Evolutionary conservation across 2,888 invertebrate genomes (phyloP).

Genomic region (Slavum lentiscoides): DNA sequence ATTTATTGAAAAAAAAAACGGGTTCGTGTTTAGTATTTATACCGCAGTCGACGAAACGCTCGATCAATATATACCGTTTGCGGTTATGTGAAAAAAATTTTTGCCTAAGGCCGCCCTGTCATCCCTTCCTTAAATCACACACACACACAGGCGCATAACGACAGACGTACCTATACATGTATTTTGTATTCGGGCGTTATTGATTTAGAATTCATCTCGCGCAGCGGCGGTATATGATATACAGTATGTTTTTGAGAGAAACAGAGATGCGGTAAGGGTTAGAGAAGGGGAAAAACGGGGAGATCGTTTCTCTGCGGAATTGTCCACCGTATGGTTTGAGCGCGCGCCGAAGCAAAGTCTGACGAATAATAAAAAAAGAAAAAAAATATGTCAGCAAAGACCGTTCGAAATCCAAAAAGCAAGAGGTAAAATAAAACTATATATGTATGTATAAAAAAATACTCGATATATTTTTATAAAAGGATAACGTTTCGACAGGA

Average conservation of each 20-base stretch:
- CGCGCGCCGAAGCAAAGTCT: slow-evolving; percentile 18
- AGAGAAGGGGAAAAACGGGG: not conserved
- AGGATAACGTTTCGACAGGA: slow-evolving; percentile 18
- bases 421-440: not conserved
- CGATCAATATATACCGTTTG: not conserved
- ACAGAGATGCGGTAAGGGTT: not conserved
- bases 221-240: not conserved
- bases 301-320: slow-evolving; percentile 27
- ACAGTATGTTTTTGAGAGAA: not conserved
- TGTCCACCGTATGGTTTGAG: not conserved
- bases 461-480: not conserved
- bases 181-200: slow-evolving; percentile 3
- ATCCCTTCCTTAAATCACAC: not conserved
- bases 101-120: not conserved
- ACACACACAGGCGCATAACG: not conserved
- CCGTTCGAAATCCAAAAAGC: slow-evolving; percentile 32
- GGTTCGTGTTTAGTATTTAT: too few species aligned
- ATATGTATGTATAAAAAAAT: not conserved
- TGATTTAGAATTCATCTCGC: slow-evolving; percentile 32
- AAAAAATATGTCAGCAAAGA: slow-evolving; percentile 43
- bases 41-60: not conserved
- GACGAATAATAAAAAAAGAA: slow-evolving; percentile 10
- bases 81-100: not conserved
- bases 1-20: too few species aligned
- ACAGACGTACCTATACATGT: not conserved